Base-by-base conservation (phyloP, 2,888 invertebrate species). In the Tethea ocularis region DNA sequence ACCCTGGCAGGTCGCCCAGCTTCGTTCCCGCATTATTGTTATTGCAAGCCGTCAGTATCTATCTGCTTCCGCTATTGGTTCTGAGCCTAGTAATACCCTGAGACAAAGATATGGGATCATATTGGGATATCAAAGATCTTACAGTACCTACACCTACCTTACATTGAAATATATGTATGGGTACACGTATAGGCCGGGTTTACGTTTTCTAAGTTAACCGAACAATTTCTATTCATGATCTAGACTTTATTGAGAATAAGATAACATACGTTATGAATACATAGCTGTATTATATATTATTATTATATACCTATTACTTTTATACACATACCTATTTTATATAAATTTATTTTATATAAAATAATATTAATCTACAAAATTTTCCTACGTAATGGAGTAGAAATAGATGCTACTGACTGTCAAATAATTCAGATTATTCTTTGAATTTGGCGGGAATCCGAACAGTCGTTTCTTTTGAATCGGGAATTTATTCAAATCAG, bases 1-100 rank as follows among this genome's bases (percentile, higher is more conserved):
- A 85, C 80, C 84, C 91, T 92, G 92, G 92, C 92, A 92, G 89
- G 88, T 88, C 90, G 92, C 92, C 91, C 91, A 89, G 88, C 87
- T 86, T 81, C 86, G 86, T 82, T 83, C 84, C 89, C 91, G 84
- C 91, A 91, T 91, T 91, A 92, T 91, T 91, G 91, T 92, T 92
- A 92, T 92, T 91, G 90, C 91, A 83, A 84, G 80, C 83, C 85
- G 86, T 84, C 87, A 81, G 85, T 87, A 87, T 89, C 90, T 88
- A 85, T 86, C 81, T 81, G 82, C 84, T 89, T 87, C 88, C 87
- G 81, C 82, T 81, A 84, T 91, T 88, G 90, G 84, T 84, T 85
- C 83, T 80, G 79, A 80, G 88, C 88, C 89, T 89, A 84, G 84
- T 86, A 83, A 84, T 87, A 80, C 83, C 82, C 70, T 73, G 74